Evolutionary conservation across 64 coral and sea anemone genomes (phyloP), one percentile per base, ranked within the genome.

Genomic region (Platygyra sinensis): DNA sequence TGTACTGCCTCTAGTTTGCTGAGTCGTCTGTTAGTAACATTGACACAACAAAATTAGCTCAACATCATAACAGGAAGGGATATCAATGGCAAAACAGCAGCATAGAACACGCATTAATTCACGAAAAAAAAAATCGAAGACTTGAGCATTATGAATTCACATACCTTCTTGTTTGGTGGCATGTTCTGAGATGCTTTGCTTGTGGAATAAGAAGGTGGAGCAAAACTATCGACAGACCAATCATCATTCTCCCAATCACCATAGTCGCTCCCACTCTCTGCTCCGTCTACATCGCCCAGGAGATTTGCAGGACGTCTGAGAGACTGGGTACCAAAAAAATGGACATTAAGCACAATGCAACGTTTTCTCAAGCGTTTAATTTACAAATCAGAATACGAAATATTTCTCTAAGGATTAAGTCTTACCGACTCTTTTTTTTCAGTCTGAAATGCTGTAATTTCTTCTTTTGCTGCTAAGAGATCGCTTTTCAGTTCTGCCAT

Each of bases 181-280:
- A 51, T 27, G 11, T 27, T 89, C 54, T 17, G 27, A 22, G 76
- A 16, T 62, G 28, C 17, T 82, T 87, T 82, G 39, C 73, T 39
- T 79, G 38, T 75, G 27, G 30, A 24, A 27, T 22, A 73, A 28
- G 49, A 73, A 64, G 86, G 57, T 55, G 77, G 74, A 82, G 72
- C n/a, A 89, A 32, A 60, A 38, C 63, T 77, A 24, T 90, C 75
- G 30, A 83, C 52, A 3, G 91, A 90, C 97, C 97, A 99, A 72
- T 96, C 89, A 88, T 99, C 97, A 85, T 91, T 91, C 16, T 96
- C 93, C 97, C 97, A 99, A 86, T 96, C 94, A 49, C 90, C 97
- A 76, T 96, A 99, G 72, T 99, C 97, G 54, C 97, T 99, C 22
- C 94, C 97, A 69, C 97, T 99, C 42, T 99, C 97, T 30, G 83